A percentile compares a stretch with the other conserved stretches of the same genome.
These are phyloP conservation scores for Dendroctonus valens DNA, from an alignment of 1,140 invertebrate species.

Conservation along the genomic window DNA sequence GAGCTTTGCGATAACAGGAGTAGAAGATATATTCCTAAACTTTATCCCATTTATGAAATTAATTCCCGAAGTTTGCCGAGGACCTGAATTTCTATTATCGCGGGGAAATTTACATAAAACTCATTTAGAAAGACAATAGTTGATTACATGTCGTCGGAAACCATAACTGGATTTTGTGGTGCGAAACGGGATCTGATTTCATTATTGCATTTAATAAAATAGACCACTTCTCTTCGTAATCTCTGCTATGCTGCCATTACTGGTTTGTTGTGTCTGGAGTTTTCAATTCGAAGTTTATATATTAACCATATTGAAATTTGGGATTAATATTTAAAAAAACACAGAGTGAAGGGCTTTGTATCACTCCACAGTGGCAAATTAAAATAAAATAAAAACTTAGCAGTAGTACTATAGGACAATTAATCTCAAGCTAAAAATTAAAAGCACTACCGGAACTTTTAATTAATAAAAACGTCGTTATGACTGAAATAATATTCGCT, in stretches of 20 bases:
- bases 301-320: too few relatives aligned
- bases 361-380: too few relatives aligned
- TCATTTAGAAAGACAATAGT: conserved; percentile 36
- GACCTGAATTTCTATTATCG: conserved; percentile 33
- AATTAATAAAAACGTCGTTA: conserved; percentile 5
- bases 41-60: conserved; percentile 28
- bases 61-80: conserved; percentile 27
- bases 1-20: not conserved
- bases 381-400: too few relatives aligned
- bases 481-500: conserved; percentile 4
- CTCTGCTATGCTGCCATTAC: too few relatives aligned
- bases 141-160: conserved; percentile 32
- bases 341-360: too few relatives aligned
- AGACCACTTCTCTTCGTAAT: too few relatives aligned
- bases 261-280: too few relatives aligned
- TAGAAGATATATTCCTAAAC: conserved; percentile 6
- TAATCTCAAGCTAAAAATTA: too few relatives aligned
- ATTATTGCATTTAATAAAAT: conserved; percentile 18
- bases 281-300: too few relatives aligned
- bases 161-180: conserved; percentile 27
- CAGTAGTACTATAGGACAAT: too few relatives aligned
- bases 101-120: conserved; percentile 33
- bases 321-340: too few relatives aligned
- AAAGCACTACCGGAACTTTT: too few relatives aligned
- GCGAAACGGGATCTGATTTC: conserved; percentile 25